Base-by-base conservation (phyloP, 2,113 vertebrate species). In the Triplophysa siluroides region DNA sequence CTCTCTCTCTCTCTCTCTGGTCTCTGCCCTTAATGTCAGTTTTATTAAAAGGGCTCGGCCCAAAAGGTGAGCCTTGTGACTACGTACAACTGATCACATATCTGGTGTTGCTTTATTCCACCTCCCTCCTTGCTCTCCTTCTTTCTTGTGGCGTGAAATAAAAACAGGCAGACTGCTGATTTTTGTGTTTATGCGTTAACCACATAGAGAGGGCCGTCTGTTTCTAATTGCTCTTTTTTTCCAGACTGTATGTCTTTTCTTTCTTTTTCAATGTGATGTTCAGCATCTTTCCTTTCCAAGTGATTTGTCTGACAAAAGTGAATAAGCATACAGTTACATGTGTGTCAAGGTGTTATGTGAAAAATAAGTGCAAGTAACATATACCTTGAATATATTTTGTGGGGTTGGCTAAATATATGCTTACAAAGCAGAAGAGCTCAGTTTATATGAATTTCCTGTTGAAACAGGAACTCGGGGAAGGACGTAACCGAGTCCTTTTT, bases 291-390 rank as follows among this genome's bases (percentile, higher is more conserved):
- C 7, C 26, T 43, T 16, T 19, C n/a, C n/a, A 68, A 47, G 21
- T 12, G 12, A 86, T 87, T 90, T 89, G 85, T 90, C 92, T 88
- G 88, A 88, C 86, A 87, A 83, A 83, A 72, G 77, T 82, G 77
- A 88, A 86, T 78, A 79, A 52, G 50, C 14, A 16, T 16, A 52
- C 16, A 52, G 16, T 18, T 4, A 52, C 14, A 84, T 52, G 78
- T 50, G 45, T 47, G 77, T 83, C 85, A 8, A 26, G n/a, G 80
- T 81, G 84, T 87, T 80, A 62, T 84, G 82, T 78, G 80, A 85
- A 60, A 52, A 68, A 45, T n/a, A 0, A 0, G 47, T 33, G 16
- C 26, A 52, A 19, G 23, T 54, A 71, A 71, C n/a, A 19, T 5
- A 3, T 9, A 21, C n/a, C 1, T n/a, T 21, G 54, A n/a, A 56